Evolutionary conservation across 2,797 vertebrate genomes (phyloP).

Genomic region (Anas bahamensis): DNA sequence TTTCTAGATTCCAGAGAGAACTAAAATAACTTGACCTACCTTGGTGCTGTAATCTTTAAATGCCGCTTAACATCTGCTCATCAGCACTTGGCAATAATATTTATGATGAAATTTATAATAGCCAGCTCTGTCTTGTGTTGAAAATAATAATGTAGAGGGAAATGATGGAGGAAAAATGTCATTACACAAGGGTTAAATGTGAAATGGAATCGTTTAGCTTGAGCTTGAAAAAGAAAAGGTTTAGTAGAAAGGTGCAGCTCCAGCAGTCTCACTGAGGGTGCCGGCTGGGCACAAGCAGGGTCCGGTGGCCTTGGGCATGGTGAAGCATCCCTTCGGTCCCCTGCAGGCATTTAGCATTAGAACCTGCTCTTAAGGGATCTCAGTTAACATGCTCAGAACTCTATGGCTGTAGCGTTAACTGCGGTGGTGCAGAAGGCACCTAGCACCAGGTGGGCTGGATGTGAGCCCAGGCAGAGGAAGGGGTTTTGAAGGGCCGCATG

Average conservation of each 20-base stretch:
- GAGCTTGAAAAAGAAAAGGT: not conserved
- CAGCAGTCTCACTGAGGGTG: not conserved
- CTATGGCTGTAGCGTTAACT: not conserved
- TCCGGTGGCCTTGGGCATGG: not conserved
- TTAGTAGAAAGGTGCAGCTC: not conserved
- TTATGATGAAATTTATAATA: slow-evolving; percentile 24
- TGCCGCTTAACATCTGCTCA: slow-evolving; percentile 62
- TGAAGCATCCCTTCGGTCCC: not conserved
- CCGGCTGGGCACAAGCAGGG: not conserved
- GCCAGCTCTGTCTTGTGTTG: not conserved
- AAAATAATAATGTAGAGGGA: not conserved
- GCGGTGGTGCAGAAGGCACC: fast-evolving
- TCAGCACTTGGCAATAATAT: slow-evolving; percentile 21
- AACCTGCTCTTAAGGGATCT: not conserved
- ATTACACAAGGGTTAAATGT: not conserved
- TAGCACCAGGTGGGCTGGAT: not conserved
- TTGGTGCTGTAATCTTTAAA: slow-evolving; percentile 72
- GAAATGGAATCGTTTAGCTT: not conserved
- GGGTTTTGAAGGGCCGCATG: not conserved
- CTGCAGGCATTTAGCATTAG: not conserved
- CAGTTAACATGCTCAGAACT: too few relatives aligned
- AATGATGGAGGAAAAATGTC: not conserved
- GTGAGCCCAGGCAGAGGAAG: not conserved
- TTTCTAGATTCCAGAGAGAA: slow-evolving; percentile 55
- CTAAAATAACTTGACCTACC: slow-evolving; percentile 73